Evolutionary conservation across 1,140 invertebrate species (phyloP).

Genomic region (Drosophila suzukii): DNA sequence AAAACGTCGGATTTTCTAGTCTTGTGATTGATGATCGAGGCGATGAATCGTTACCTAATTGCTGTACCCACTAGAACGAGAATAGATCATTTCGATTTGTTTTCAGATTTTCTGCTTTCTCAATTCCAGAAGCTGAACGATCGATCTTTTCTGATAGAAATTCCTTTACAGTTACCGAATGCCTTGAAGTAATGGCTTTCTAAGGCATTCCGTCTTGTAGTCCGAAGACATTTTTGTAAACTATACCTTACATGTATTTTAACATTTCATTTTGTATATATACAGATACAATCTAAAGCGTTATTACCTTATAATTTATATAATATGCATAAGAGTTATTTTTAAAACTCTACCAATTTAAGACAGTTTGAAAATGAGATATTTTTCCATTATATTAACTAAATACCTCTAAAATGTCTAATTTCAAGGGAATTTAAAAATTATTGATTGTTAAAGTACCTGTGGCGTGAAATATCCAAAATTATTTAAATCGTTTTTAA

Average conservation of each 20-base stretch:
- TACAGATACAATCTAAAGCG: no score
- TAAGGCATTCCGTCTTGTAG: no score
- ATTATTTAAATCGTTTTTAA: slow-evolving; percentile 25
- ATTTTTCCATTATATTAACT: no score
- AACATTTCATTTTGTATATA: no score
- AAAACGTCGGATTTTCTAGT: slow-evolving; percentile 13
- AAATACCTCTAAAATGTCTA: no score
- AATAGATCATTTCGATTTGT: slow-evolving; percentile 16
- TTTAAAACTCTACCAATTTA: no score
- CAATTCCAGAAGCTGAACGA: slow-evolving; percentile 22
- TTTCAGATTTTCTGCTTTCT: slow-evolving; percentile 3
- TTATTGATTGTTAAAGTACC: slow-evolving; percentile 7
- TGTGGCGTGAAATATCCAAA: slow-evolving; percentile 30
- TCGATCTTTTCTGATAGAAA: background rate
- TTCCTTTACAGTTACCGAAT: background rate
- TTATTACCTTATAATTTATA: no score
- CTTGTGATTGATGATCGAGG: slow-evolving; percentile 41
- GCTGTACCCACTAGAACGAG: background rate
- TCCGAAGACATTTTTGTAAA: no score
- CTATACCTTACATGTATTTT: no score
- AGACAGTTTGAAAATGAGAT: no score
- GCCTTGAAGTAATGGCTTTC: no score
- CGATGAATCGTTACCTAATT: slow-evolving; percentile 39
- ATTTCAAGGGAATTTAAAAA: background rate
- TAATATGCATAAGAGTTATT: no score